These are phyloP conservation scores for Hassar affinis DNA, from an alignment of 2,113 vertebrate genomes.

Conservation along the genomic window DNA sequence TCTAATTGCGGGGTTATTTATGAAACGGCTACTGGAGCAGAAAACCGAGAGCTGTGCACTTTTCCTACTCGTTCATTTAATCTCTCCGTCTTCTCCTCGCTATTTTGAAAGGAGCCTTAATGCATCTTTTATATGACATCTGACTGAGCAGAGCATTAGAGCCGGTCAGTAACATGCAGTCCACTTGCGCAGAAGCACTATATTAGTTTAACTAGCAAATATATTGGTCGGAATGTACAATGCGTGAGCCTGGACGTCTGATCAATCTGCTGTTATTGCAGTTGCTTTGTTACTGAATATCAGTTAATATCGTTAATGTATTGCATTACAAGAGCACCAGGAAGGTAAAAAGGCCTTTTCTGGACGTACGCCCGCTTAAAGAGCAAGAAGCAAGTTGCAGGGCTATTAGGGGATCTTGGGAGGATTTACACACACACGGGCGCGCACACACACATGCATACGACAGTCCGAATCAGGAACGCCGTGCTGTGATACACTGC, in stretches of 20 bases:
- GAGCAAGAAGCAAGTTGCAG: conserved; percentile 13
- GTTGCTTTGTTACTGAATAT: conserved; percentile 34
- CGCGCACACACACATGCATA: not conserved
- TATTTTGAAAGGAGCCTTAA: conserved; percentile 6
- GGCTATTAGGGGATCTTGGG: conserved; percentile 22
- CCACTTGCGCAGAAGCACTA: conserved; percentile 1
- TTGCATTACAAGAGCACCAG: conserved; percentile 14
- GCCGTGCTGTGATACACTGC: not conserved
- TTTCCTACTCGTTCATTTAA: conserved; percentile 32
- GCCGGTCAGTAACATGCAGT: not conserved
- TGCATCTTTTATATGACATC: conserved; percentile 39
- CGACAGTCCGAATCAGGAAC: not conserved
- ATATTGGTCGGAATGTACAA: not conserved
- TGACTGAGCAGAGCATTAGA: not conserved
- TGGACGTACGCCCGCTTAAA: not conserved
- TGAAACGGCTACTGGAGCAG: conserved; percentile 69
- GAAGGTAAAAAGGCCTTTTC: conserved; percentile 1
- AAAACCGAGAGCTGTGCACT: conserved; percentile 65
- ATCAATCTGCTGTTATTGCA: conserved; percentile 36
- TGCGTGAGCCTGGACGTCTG: conserved; percentile 1
- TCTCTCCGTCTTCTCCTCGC: not conserved
- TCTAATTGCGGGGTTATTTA: conserved; percentile 73
- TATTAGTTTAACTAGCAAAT: conserved; percentile 32
- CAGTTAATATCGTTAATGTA: conserved; percentile 40
- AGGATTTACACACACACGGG: conserved; percentile 9